Evolutionary conservation across 2,888 invertebrate genomes (phyloP).

Genomic region (Gymnosoma rotundatum): DNA sequence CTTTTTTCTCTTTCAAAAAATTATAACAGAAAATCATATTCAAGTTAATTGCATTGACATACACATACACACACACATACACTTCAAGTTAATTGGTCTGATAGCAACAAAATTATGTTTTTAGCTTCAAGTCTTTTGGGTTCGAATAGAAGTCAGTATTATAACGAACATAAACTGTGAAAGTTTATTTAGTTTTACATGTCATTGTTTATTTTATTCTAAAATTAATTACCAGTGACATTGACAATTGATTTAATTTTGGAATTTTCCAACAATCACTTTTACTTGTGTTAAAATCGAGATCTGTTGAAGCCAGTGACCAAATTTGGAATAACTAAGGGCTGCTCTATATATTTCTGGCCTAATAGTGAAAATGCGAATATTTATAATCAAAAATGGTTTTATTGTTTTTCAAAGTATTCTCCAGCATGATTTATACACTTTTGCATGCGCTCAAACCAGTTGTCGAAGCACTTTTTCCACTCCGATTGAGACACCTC

Average conservation of each 20-base stretch:
- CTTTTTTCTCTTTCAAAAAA: background rate
- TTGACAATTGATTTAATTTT: slow-evolving; percentile 52
- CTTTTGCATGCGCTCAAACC: too few relatives aligned
- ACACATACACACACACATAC: slow-evolving; percentile 35
- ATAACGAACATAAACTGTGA: slow-evolving; percentile 52
- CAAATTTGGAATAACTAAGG: slow-evolving; percentile 52
- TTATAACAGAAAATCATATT: slow-evolving; percentile 37
- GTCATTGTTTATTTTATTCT: slow-evolving; percentile 49
- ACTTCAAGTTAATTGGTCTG: background rate
- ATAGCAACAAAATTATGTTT: slow-evolving; percentile 41
- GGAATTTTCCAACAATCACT: slow-evolving; percentile 12
- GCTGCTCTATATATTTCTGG: too few relatives aligned
- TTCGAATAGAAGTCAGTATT: too few relatives aligned
- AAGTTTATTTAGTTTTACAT: slow-evolving; percentile 46
- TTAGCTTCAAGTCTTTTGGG: background rate
- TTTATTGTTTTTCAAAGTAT: too few relatives aligned
- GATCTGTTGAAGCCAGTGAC: slow-evolving; percentile 46
- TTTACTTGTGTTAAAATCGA: slow-evolving; percentile 15
- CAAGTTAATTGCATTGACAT: slow-evolving; percentile 51
- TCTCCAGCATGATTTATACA: too few relatives aligned
- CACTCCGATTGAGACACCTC: too few relatives aligned
- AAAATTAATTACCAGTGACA: slow-evolving; percentile 52
- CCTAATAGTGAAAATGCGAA: too few relatives aligned
- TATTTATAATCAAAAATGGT: too few relatives aligned
- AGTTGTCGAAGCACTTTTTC: too few relatives aligned